Conservation (phyloP, 2,797 vertebrate genomes). For the Hemitrygon akajei region DNA sequence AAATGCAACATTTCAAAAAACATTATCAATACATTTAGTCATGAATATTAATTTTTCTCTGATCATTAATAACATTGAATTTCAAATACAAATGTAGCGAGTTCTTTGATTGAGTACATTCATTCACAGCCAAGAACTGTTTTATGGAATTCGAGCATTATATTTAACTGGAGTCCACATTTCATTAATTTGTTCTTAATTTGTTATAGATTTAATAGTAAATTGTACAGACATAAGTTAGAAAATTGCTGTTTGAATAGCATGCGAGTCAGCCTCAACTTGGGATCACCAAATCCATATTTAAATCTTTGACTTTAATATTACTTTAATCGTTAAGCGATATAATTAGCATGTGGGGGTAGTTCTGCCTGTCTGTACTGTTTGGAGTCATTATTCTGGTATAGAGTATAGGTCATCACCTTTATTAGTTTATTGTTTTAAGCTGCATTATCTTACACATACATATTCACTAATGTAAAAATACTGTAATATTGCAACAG, state of each 20-base stretch:
- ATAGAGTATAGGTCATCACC: background rate
- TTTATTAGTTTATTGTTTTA: background rate
- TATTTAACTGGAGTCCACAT: background rate
- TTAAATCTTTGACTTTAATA: background rate
- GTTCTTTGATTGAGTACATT: background rate
- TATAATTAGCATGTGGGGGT: background rate
- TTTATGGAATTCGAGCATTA: background rate
- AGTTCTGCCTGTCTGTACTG: background rate
- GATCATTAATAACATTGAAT: constrained; percentile 4
- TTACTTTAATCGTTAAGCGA: background rate
- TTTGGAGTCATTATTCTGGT: background rate
- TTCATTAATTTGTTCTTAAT: background rate
- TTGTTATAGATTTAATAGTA: background rate
- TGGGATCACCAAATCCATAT: background rate
- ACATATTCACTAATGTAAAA: background rate
- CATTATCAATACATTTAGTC: background rate
- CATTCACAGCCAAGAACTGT: background rate
- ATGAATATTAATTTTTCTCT: background rate
- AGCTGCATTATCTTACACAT: background rate
- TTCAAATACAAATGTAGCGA: constrained; percentile 12
- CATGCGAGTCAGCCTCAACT: background rate
- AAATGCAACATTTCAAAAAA: background rate
- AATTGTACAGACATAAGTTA: background rate
- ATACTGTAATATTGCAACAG: background rate
- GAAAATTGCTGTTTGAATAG: background rate